Evolutionary conservation across 1,140 invertebrate genomes (phyloP), one percentile per base, ranked within the genome.

Genomic region (Pogonomyrmex barbatus): DNA sequence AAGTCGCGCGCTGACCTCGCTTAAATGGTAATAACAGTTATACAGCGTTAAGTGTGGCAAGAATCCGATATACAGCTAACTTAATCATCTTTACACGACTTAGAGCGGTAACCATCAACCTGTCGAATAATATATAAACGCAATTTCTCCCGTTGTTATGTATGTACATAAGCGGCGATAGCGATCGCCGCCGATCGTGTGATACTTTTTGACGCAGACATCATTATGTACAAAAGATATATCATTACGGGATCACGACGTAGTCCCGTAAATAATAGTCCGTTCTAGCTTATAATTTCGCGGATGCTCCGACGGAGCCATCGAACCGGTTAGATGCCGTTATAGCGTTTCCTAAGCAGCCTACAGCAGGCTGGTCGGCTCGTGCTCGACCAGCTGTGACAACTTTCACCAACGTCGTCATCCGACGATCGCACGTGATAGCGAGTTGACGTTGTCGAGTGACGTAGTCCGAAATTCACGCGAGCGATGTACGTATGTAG

Each of bases 41-140:
- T 82, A 82, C 89, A 88, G 52, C 88, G 67, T 58, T 87, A 81
- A 81, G 67, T 65, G 30, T 71, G 75, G 81, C 85, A 86, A 85
- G 88, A 87, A 83, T 85, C 90, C 89, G 91, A 93, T 94, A 93
- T 93, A 93, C 91, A 93, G 85, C 91, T 93, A 94, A 89, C 87
- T 56, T 17, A n/a, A 5, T 54, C n/a, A n/a, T 77, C 81, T 94
- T 92, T 93, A 93, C 92, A 94, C 58, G 68, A 67, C 91, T 93
- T 91, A 84, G 81, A 82, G 54, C 75, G 71, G 86, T 75, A 91
- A 92, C 90, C 91, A 92, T 90, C 91, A 92, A 92, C 87, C 58
- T 62, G 33, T 91, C 81, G 88, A 87, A 77, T 90, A 89, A 92
- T 89, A 92, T 93, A 92, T 92, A 93, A 93, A 93, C 91, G 92